phyloP scores from a whole-genome alignment of 2,888 invertebrate species.

The Sminthurides aquaticus region DNA sequence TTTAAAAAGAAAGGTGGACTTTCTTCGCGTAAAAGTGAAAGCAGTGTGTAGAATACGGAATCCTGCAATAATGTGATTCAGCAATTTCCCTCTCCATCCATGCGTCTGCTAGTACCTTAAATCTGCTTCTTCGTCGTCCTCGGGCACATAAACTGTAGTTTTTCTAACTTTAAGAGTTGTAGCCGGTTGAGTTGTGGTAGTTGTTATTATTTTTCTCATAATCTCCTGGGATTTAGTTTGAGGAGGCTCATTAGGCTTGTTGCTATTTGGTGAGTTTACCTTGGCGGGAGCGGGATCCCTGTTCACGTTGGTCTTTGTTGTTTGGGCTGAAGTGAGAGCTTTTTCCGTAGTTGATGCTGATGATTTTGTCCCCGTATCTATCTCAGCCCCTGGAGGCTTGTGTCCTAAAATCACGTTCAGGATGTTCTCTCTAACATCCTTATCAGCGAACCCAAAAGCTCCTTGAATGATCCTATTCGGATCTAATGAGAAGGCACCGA shows the following conservation, averaged over 20 bases:
- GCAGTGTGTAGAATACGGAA: too few relatives aligned
- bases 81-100: too few relatives aligned
- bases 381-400: conserved; percentile 3
- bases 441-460: conserved; percentile 14
- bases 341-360: not conserved
- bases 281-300: too few relatives aligned
- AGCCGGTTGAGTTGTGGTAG: not conserved
- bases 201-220: not conserved
- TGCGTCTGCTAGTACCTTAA: not conserved
- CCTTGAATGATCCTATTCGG: conserved; percentile 12
- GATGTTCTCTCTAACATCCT: conserved; percentile 15
- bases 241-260: not conserved
- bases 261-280: not conserved
- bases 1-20: too few relatives aligned
- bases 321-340: not conserved
- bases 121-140: conserved; percentile 2
- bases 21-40: too few relatives aligned
- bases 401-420: conserved; percentile 9
- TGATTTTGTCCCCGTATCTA: not conserved
- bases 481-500: conserved; percentile 15
- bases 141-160: not conserved
- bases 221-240: not conserved
- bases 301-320: too few relatives aligned
- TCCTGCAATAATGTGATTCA: too few relatives aligned
- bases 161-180: not conserved